Percentiles rank a stretch among this genome's conserved stretches.
Conservation (phyloP, 2,797 vertebrate species). For the Petrocephalus schoutedeni region DNA sequence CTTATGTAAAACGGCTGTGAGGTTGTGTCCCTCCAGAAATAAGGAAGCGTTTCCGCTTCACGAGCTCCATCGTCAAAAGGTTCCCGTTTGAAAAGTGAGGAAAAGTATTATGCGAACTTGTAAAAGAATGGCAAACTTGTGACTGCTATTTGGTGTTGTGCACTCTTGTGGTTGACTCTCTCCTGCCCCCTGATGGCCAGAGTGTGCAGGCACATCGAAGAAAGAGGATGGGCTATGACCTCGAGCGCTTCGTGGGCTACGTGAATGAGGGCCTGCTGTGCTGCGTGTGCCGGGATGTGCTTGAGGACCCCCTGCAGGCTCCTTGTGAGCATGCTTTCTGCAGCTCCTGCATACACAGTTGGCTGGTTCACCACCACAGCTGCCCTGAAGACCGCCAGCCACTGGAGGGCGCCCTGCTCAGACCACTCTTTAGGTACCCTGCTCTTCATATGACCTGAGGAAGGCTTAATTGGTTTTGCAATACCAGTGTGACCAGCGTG, state of each 20-base stretch:
- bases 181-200: neutral
- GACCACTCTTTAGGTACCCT: slow-evolving; percentile 75
- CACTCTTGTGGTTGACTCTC: neutral
- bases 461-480: neutral
- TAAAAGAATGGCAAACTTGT: neutral
- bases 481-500: neutral
- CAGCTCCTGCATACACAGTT: slow-evolving; percentile 76
- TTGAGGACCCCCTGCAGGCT: slow-evolving; percentile 81
- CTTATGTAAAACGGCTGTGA: neutral
- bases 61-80: neutral
- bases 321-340: slow-evolving; percentile 87
- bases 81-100: neutral
- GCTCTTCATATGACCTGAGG: neutral
- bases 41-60: neutral
- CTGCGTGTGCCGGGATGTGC: slow-evolving; percentile 79
- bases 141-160: neutral
- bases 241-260: slow-evolving; percentile 82
- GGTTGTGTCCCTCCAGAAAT: neutral
- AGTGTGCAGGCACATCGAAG: neutral
- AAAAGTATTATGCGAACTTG: neutral
- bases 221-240: slow-evolving; percentile 78
- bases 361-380: slow-evolving; percentile 77
- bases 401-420: slow-evolving; percentile 67
- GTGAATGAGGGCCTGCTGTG: slow-evolving; percentile 85
- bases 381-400: slow-evolving; percentile 81